Evolutionary conservation across 2,113 vertebrate species (phyloP).

Genomic region (human): DNA sequence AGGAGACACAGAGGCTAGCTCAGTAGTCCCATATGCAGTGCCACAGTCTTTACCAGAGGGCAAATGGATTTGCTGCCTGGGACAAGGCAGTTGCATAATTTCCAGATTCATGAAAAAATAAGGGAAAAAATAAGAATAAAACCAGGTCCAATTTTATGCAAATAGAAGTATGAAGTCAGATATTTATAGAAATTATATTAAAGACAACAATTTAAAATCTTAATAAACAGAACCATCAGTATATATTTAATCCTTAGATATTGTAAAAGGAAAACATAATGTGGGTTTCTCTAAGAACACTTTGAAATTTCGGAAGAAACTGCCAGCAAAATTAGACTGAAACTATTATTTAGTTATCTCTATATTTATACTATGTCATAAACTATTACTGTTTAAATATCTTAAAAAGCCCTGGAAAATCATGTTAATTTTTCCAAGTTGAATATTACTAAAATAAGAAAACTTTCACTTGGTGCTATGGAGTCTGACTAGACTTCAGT

Average conservation of each 20-base stretch:
- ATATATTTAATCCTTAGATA: constrained; percentile 36
- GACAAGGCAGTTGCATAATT: constrained; percentile 14
- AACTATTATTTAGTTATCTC: constrained; percentile 50
- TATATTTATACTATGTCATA: constrained; percentile 56
- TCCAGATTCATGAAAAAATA: constrained; percentile 30
- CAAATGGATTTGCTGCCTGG: constrained; percentile 45
- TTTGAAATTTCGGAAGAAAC: constrained; percentile 20
- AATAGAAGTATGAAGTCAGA: constrained; percentile 8
- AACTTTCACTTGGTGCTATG: not conserved
- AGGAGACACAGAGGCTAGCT: constrained; percentile 79
- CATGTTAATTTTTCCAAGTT: constrained; percentile 13
- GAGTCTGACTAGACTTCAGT: not conserved
- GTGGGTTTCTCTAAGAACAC: not conserved
- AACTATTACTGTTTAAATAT: constrained; percentile 66
- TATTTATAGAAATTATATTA: not conserved
- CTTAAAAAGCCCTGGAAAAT: constrained; percentile 51
- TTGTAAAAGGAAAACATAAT: constrained; percentile 39
- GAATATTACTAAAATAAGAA: constrained; percentile 2
- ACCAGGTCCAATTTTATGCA: constrained; percentile 14
- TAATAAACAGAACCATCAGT: not conserved
- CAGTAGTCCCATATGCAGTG: constrained; percentile 61
- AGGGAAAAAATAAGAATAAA: not conserved
- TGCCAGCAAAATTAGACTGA: constrained; percentile 56
- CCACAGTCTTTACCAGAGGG: not conserved
- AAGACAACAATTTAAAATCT: not conserved